Evolutionary conservation across 2,888 invertebrate species (phyloP).

Genomic region (Pristionchus exspectatus): DNA sequence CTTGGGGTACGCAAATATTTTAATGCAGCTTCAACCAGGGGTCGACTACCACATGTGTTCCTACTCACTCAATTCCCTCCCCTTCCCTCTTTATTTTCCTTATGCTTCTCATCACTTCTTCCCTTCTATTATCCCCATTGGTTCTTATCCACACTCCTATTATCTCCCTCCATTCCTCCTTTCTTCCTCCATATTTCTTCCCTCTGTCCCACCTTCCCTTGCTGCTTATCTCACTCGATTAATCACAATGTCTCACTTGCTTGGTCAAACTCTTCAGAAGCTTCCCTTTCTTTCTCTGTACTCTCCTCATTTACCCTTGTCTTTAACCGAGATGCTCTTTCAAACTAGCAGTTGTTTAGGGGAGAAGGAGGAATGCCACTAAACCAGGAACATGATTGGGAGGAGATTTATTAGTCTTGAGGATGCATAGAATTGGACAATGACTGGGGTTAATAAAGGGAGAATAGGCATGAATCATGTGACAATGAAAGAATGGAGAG

Average conservation of each 20-base stretch:
- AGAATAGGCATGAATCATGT: neutral
- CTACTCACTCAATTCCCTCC: neutral
- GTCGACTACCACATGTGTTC: neutral
- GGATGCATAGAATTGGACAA: neutral
- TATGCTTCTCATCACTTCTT: slow-evolving; percentile 19
- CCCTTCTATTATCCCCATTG: neutral
- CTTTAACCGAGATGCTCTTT: neutral
- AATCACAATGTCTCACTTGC: slow-evolving; percentile 40
- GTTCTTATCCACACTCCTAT: neutral
- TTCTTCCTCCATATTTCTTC: slow-evolving; percentile 7
- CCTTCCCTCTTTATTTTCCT: neutral
- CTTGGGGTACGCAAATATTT: neutral
- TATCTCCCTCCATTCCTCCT: neutral
- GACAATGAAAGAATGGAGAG: neutral
- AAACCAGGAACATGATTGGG: slow-evolving; percentile 26
- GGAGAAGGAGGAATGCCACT: neutral
- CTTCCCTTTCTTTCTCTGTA: neutral
- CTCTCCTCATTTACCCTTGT: slow-evolving; percentile 3
- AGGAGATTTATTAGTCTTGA: neutral
- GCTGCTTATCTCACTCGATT: neutral
- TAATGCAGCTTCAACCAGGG: neutral
- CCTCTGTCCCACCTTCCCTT: slow-evolving; percentile 9
- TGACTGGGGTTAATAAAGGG: neutral
- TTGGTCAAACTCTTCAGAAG: neutral
- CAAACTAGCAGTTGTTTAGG: neutral